Base-by-base conservation (phyloP, 2,888 invertebrate genomes). In the Thyatira batis region DNA sequence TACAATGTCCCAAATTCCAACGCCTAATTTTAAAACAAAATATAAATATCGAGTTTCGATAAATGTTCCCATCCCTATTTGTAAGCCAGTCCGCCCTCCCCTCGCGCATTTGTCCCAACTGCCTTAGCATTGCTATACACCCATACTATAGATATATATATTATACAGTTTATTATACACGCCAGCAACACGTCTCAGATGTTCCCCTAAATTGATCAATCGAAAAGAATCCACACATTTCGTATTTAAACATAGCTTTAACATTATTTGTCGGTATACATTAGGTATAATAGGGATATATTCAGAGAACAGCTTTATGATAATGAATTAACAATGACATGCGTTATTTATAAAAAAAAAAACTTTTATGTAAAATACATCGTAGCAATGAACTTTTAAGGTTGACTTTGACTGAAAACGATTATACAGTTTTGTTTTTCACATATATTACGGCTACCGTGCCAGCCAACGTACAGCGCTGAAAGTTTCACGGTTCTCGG, bases 31-130 rank as follows among this genome's bases (percentile, higher is more conserved):
- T n/a, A n/a, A n/a, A n/a, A n/a, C n/a, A n/a, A n/a, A n/a, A n/a
- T n/a, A n/a, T n/a, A 39, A n/a, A 17, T 33, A 33, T 39, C 48
- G 48, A 20, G 54, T 11, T 48, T 48, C 39, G 39, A 45, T 39
- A 13, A 13, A 8, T 27, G 28, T 17, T 28, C 60, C 53, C 70
- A 54, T 52, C 67, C 49, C 65, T 69, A 67, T 48, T 21, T 28
- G 27, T 46, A 45, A 51, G 52, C 23, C 45, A 51, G 45, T 49
- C 60, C 58, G 56, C 63, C 62, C 67, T 60, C 70, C 70, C 69
- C 67, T 59, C 65, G 27, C 55, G 51, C 54, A 50, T 55, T 53
- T 53, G 54, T 53, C 55, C 67, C 64, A 48, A 53, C 58, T 61
- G 61, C 65, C 63, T 62, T 65, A 65, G 54, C 54, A 59, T 55